phyloP scores from a whole-genome alignment of 2,797 vertebrate species.

The Fistularia tabacaria region DNA sequence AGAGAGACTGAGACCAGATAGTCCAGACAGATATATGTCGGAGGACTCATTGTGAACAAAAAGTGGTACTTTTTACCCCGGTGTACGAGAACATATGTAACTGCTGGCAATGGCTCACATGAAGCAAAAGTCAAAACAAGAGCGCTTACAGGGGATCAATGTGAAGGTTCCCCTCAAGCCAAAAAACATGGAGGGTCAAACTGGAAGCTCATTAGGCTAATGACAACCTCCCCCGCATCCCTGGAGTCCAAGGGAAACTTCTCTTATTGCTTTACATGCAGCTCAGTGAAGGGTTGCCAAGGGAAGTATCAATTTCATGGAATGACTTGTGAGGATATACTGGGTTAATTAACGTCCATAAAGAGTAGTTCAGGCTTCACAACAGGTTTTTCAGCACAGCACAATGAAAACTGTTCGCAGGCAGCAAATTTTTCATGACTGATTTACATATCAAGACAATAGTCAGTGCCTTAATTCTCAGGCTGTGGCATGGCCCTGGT shows the following conservation, averaged over 20 bases:
- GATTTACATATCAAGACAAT: no score
- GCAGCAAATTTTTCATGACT: no score
- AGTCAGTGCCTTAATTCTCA: no score
- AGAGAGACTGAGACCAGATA: constrained; percentile 15
- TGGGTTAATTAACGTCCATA: background rate
- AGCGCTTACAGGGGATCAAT: constrained; percentile 2
- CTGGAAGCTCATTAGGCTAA: constrained; percentile 36
- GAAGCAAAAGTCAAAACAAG: constrained; percentile 21
- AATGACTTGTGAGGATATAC: background rate
- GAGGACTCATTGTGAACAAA: constrained; percentile 54
- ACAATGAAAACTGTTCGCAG: no score
- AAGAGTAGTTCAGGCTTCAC: no score
- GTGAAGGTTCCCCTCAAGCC: constrained; percentile 10
- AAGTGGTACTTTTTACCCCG: constrained; percentile 33
- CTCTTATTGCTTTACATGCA: constrained; percentile 7
- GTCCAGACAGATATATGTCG: constrained; percentile 27
- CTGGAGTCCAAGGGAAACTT: constrained; percentile 14
- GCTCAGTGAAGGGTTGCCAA: background rate
- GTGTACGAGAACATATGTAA: constrained; percentile 29
- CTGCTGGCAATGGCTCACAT: constrained; percentile 11
- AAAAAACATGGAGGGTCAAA: constrained; percentile 13
- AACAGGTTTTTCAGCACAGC: no score
- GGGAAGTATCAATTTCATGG: constrained; percentile 5
- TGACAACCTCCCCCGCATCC: constrained; percentile 10
- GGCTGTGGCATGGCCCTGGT: no score